Evolutionary conservation across 2,113 vertebrate species (phyloP).

Genomic region (Rhinoderma darwinii): DNA sequence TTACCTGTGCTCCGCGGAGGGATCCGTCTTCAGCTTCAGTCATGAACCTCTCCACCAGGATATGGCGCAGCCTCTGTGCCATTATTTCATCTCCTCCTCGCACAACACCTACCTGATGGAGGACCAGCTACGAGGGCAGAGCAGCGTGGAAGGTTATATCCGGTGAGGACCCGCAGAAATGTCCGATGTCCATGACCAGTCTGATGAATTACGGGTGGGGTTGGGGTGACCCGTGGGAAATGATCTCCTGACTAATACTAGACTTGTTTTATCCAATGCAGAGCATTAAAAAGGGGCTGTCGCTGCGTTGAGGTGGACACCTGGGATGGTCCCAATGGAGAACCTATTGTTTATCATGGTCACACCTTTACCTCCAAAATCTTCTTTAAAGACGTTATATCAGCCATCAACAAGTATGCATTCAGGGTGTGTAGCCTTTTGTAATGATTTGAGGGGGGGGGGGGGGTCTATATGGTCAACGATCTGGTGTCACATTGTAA

Average conservation of each 20-base stretch:
- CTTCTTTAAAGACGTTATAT: slow-evolving; percentile 87
- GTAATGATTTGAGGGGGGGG: neutral
- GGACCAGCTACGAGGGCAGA: slow-evolving; percentile 91
- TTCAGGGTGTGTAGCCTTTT: slow-evolving; percentile 83
- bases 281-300: slow-evolving; percentile 89
- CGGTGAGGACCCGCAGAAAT: slow-evolving; percentile 70
- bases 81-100: slow-evolving; percentile 94
- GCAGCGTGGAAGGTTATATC: slow-evolving; percentile 95
- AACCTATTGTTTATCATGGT: slow-evolving; percentile 93
- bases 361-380: slow-evolving; percentile 95
- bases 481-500: too few relatives aligned
- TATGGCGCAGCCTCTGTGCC: slow-evolving; percentile 87
- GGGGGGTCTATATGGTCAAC: too few relatives aligned
- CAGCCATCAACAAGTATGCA: slow-evolving; percentile 85
- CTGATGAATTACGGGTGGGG: neutral
- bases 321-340: slow-evolving; percentile 90
- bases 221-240: neutral
- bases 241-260: neutral
- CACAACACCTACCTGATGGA: slow-evolving; percentile 96
- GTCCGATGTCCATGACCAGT: too few relatives aligned
- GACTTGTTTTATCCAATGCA: slow-evolving; percentile 58
- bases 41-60: slow-evolving; percentile 80
- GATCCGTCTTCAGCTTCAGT: slow-evolving; percentile 83
- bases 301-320: slow-evolving; percentile 94
- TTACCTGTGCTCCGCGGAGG: slow-evolving; percentile 88